Evolutionary conservation across 2,797 vertebrate species (phyloP).

Genomic region (Epinephelus malabaricus): DNA sequence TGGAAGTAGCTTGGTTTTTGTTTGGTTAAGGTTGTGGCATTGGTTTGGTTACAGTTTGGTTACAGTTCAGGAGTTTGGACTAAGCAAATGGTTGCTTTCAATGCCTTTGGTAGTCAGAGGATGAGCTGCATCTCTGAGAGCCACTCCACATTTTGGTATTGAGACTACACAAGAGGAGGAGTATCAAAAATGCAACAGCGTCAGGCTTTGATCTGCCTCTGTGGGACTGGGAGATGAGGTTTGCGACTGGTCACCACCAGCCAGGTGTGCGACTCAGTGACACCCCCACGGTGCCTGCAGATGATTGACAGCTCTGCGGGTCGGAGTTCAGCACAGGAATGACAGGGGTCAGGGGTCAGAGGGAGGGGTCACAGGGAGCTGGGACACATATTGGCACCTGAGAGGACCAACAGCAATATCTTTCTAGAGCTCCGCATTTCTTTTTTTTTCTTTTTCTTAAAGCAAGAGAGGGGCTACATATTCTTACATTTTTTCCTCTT

Average conservation of each 20-base stretch:
- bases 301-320: slow-evolving; percentile 84
- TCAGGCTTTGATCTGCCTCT: slow-evolving; percentile 68
- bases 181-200: slow-evolving; percentile 75
- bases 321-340: slow-evolving; percentile 84
- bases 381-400: slow-evolving; percentile 86
- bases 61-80: slow-evolving; percentile 82
- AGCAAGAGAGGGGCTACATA: slow-evolving; percentile 89
- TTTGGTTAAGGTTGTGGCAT: slow-evolving; percentile 85
- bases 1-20: slow-evolving; percentile 83
- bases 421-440: slow-evolving; percentile 78
- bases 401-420: slow-evolving; percentile 84
- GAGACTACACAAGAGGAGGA: slow-evolving; percentile 64
- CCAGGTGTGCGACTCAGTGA: slow-evolving; percentile 64
- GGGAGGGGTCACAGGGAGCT: slow-evolving; percentile 81
- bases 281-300: slow-evolving; percentile 64
- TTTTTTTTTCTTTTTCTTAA: slow-evolving; percentile 70
- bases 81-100: slow-evolving; percentile 75
- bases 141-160: slow-evolving; percentile 78
- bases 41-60: slow-evolving; percentile 85
- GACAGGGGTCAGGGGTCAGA: slow-evolving; percentile 77
- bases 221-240: slow-evolving; percentile 62
- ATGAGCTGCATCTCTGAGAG: slow-evolving; percentile 81
- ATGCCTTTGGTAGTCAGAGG: slow-evolving; percentile 84
- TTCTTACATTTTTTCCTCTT: slow-evolving; percentile 79
- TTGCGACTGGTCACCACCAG: slow-evolving; percentile 63